Conservation (phyloP, 30 jellyfish, hydroid and myxozoan species). For the Aurelia aurita region DNA sequence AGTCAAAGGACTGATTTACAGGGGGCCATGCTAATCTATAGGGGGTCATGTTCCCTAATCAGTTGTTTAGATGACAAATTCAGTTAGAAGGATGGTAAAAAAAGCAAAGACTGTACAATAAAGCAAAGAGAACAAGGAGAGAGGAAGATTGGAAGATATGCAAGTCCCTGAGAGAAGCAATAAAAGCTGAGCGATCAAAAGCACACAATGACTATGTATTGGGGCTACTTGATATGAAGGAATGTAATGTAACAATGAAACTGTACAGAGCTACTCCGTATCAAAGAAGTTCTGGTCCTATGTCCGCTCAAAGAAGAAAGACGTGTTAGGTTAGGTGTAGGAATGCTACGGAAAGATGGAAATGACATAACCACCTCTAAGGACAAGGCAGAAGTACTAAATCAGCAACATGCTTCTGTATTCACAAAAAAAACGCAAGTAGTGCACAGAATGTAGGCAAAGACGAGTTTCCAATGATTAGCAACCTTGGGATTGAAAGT, state of each 20-base stretch:
- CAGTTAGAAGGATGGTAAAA: conserved; percentile 45
- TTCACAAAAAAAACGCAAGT: conserved; percentile 41
- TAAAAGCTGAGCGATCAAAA: conserved; percentile 58
- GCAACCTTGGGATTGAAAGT: conserved; percentile 60
- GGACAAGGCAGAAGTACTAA: conserved; percentile 45
- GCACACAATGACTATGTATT: conserved; percentile 58
- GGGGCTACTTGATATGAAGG: conserved; percentile 69
- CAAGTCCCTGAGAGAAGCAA: conserved; percentile 56
- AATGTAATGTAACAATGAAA: conserved; percentile 39
- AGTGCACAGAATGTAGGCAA: conserved; percentile 31
- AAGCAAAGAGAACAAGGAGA: conserved; percentile 56
- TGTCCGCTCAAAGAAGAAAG: conserved; percentile 40
- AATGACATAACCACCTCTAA: conserved; percentile 42
- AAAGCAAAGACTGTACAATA: conserved; percentile 66
- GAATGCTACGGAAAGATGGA: conserved; percentile 46
- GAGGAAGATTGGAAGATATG: conserved; percentile 61
- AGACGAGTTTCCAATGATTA: conserved; percentile 36
- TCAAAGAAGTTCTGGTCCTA: conserved; percentile 62
- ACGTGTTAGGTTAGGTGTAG: conserved; percentile 40
- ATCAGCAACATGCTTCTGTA: conserved; percentile 47
- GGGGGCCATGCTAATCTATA: too few species aligned
- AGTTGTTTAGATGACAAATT: conserved; percentile 54
- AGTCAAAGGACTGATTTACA: too few species aligned
- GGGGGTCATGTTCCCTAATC: too few species aligned
- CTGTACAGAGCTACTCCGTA: conserved; percentile 51